Evolutionary conservation across 2,888 invertebrate species (phyloP).

Genomic region (Argyresthia goedartella): DNA sequence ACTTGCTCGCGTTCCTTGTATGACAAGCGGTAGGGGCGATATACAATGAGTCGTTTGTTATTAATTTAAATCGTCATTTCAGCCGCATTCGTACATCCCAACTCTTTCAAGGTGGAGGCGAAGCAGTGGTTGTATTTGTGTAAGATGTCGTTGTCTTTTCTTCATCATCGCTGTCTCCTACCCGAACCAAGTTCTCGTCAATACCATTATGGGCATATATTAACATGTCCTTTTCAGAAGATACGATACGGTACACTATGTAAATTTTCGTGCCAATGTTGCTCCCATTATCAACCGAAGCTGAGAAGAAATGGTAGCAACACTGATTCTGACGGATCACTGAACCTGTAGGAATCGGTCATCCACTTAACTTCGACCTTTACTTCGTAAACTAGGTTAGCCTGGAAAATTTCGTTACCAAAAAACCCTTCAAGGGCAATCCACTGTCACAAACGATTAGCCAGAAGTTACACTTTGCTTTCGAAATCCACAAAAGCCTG

Average conservation of each 20-base stretch:
- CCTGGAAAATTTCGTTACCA: neutral
- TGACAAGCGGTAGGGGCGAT: slow-evolving; percentile 6
- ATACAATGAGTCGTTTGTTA: slow-evolving; percentile 3
- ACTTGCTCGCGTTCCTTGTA: too few species aligned
- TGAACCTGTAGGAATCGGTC: neutral
- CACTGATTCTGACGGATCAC: neutral
- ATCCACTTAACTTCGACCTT: neutral
- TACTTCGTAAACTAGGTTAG: neutral
- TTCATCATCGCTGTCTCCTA: neutral
- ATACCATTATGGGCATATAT: neutral
- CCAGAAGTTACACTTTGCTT: too few species aligned
- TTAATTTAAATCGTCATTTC: slow-evolving; percentile 7
- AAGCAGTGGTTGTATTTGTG: too few species aligned
- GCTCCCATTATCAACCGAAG: neutral
- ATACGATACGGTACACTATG: neutral
- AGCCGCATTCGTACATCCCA: slow-evolving; percentile 7
- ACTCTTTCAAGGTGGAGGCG: too few species aligned
- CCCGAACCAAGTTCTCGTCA: neutral
- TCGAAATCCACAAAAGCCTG: too few species aligned
- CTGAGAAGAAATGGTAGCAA: neutral
- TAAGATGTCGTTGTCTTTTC: neutral
- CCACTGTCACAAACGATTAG: neutral
- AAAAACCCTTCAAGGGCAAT: neutral
- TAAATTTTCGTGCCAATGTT: neutral
- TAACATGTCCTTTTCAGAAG: neutral